Conservation (phyloP, 2,888 invertebrate species). For the Perdita meconis region DNA sequence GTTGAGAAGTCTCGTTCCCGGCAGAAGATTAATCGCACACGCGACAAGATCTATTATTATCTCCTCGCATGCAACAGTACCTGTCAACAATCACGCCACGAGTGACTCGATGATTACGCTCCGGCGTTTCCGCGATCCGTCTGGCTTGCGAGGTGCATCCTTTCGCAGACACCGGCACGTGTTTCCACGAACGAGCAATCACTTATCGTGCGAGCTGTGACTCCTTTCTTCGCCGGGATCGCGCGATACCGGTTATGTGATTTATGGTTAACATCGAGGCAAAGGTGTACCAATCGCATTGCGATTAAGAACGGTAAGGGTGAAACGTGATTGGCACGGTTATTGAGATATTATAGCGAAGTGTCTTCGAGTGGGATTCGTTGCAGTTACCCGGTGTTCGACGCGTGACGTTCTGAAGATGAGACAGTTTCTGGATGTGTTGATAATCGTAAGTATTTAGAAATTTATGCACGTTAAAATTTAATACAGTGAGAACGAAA, state of each 20-base stretch:
- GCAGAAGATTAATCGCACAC: neutral
- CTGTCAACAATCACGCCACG: constrained; percentile 29
- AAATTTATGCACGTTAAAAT: too few relatives aligned
- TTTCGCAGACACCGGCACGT: constrained; percentile 50
- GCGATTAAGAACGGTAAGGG: constrained; percentile 33
- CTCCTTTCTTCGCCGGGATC: neutral
- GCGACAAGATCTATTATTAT: constrained; percentile 21
- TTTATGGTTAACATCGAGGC: constrained; percentile 46
- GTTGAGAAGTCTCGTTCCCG: neutral
- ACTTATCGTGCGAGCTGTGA: constrained; percentile 25
- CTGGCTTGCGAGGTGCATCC: constrained; percentile 44
- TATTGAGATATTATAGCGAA: neutral
- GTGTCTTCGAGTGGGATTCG: constrained; percentile 4
- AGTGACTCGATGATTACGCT: constrained; percentile 50
- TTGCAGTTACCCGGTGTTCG: neutral
- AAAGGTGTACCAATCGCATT: constrained; percentile 32
- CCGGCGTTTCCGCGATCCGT: constrained; percentile 38
- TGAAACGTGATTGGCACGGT: neutral
- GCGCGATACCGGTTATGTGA: constrained; percentile 66
- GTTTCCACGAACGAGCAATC: constrained; percentile 34
- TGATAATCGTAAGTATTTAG: constrained; percentile 46
- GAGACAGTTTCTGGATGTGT: constrained; percentile 9
- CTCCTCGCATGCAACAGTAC: constrained; percentile 18
- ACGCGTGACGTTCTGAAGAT: constrained; percentile 12
- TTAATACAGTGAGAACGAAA: too few relatives aligned